These are phyloP conservation scores for Oscheius sp. DNA, from an alignment of 1,140 invertebrate species.

Conservation along the genomic window DNA sequence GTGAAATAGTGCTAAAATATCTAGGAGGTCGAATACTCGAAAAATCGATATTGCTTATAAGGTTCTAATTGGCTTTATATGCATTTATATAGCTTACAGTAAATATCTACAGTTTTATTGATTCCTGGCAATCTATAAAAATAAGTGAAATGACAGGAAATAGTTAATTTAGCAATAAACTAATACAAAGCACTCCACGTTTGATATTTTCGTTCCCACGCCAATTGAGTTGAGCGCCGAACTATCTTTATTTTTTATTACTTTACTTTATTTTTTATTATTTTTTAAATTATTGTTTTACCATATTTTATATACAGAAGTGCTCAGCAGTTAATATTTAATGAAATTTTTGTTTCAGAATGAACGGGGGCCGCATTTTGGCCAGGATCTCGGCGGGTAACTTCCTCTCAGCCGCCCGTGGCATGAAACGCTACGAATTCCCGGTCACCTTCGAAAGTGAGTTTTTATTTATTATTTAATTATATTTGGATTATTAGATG, in stretches of 20 bases:
- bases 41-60: too few relatives aligned
- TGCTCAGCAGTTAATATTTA: background rate
- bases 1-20: too few relatives aligned
- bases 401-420: background rate
- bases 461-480: slow-evolving; percentile 19
- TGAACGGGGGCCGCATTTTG: background rate
- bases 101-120: too few relatives aligned
- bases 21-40: too few relatives aligned
- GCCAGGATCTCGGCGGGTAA: background rate
- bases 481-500: slow-evolving; percentile 48
- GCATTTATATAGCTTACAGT: too few relatives aligned
- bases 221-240: too few relatives aligned
- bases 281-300: background rate
- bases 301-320: background rate
- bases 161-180: too few relatives aligned
- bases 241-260: background rate
- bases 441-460: slow-evolving; percentile 53
- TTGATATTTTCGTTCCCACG: too few relatives aligned
- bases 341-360: background rate
- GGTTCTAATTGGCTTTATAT: too few relatives aligned
- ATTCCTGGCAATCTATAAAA: too few relatives aligned
- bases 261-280: background rate
- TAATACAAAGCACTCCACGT: too few relatives aligned
- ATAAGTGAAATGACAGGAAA: too few relatives aligned
- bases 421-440: slow-evolving; percentile 41